Percentiles rank a stretch among this genome's conserved stretches.
phyloP scores from a whole-genome alignment of 2,113 vertebrate genomes.

The Albula glossodonta region DNA sequence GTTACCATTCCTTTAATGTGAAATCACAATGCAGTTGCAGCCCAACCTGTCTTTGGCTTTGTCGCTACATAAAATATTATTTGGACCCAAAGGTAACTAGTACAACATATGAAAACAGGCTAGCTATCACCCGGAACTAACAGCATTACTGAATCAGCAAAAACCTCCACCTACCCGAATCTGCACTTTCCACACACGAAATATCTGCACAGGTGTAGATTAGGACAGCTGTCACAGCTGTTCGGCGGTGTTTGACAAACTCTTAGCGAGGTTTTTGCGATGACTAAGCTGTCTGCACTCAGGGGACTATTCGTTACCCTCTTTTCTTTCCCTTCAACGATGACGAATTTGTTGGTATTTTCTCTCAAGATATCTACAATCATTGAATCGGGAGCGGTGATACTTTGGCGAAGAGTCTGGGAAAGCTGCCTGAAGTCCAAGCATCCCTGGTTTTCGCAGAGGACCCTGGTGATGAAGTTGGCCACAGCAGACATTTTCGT shows the following conservation, averaged over 20 bases:
- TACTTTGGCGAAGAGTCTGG: conserved; percentile 14
- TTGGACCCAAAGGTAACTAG: too few species aligned
- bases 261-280: conserved; percentile 24
- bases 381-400: conserved; percentile 14
- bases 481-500: conserved; percentile 46
- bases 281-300: not conserved
- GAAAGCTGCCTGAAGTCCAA: conserved; percentile 50
- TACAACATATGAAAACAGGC: too few species aligned
- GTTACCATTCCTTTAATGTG: too few species aligned
- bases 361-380: conserved; percentile 43
- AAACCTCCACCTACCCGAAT: conserved; percentile 18
- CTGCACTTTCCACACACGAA: conserved; percentile 31
- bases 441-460: conserved; percentile 61
- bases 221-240: not conserved
- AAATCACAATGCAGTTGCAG: too few species aligned
- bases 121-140: too few species aligned
- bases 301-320: not conserved
- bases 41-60: too few species aligned
- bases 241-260: conserved; percentile 9
- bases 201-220: conserved; percentile 39
- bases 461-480: conserved; percentile 31
- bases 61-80: too few species aligned
- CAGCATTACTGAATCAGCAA: too few species aligned
- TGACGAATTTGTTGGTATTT: conserved; percentile 46
- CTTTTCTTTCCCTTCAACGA: conserved; percentile 27